phyloP scores from a whole-genome alignment of 2,113 vertebrate genomes.

The Phalacrocorax carbo region DNA sequence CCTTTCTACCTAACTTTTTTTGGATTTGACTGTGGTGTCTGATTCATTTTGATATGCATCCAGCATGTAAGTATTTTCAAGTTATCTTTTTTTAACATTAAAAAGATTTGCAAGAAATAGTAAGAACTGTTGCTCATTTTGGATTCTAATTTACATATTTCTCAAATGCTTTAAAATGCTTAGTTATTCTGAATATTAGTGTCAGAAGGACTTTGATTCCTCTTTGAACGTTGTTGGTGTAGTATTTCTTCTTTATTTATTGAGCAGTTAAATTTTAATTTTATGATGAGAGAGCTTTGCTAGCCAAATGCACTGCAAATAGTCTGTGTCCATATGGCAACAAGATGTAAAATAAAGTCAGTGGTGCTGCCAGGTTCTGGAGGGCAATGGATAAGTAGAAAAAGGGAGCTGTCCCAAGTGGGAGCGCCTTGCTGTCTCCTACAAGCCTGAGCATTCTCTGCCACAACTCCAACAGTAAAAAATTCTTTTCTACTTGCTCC shows the following conservation, averaged over 20 bases:
- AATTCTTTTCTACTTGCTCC: neutral
- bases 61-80: constrained; percentile 83
- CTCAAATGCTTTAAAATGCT: neutral
- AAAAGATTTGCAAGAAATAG: neutral
- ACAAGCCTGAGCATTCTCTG: neutral
- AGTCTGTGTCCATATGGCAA: neutral
- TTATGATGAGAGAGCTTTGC: neutral
- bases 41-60: neutral
- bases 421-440: neutral
- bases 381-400: neutral
- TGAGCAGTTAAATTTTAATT: neutral
- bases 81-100: neutral
- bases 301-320: neutral
- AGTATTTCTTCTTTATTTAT: neutral
- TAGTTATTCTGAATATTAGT: neutral
- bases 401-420: neutral
- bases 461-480: neutral
- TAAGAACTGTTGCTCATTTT: neutral
- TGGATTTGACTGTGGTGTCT: constrained; percentile 36
- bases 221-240: neutral
- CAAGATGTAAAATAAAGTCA: neutral
- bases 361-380: neutral
- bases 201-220: neutral
- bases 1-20: constrained; percentile 25
- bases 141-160: neutral